A percentile compares a stretch with the other conserved stretches of the same genome.
These are phyloP conservation scores for Oreocharis arfaki DNA, from an alignment of 2,113 vertebrate genomes.

Conservation along the genomic window DNA sequence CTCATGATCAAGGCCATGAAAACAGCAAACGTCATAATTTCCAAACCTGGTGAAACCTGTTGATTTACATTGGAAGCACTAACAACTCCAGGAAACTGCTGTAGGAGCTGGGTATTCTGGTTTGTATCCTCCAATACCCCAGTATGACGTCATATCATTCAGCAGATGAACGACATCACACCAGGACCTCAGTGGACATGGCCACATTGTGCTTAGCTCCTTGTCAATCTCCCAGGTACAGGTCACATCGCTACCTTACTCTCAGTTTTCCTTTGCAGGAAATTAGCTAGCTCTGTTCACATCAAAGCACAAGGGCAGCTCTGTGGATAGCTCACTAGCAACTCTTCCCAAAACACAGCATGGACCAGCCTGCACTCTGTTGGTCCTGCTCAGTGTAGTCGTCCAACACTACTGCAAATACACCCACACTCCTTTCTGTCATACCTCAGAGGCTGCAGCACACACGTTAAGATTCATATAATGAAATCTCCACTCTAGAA, in stretches of 20 bases:
- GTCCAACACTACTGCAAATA: background rate
- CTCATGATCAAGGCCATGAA: background rate
- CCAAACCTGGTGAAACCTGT: background rate
- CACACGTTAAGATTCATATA: background rate
- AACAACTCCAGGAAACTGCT: background rate
- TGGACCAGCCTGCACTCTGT: accelerated
- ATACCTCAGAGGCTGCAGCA: background rate
- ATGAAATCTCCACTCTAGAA: background rate
- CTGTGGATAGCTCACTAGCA: background rate
- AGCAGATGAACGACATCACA: background rate
- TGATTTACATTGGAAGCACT: background rate
- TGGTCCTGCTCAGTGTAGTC: background rate
- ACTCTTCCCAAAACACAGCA: background rate
- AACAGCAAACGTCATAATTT: background rate
- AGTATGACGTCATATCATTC: background rate
- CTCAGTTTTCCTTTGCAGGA: background rate
- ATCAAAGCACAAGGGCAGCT: background rate
- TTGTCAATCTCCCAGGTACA: background rate
- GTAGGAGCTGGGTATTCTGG: background rate
- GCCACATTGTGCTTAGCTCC: background rate
- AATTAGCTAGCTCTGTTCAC: background rate
- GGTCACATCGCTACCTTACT: background rate
- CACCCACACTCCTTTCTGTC: background rate
- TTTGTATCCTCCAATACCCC: background rate
- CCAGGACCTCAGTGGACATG: background rate